These are phyloP conservation scores for Lasioglossum baleicum DNA, from an alignment of 1,140 invertebrate genomes.

Conservation along the genomic window DNA sequence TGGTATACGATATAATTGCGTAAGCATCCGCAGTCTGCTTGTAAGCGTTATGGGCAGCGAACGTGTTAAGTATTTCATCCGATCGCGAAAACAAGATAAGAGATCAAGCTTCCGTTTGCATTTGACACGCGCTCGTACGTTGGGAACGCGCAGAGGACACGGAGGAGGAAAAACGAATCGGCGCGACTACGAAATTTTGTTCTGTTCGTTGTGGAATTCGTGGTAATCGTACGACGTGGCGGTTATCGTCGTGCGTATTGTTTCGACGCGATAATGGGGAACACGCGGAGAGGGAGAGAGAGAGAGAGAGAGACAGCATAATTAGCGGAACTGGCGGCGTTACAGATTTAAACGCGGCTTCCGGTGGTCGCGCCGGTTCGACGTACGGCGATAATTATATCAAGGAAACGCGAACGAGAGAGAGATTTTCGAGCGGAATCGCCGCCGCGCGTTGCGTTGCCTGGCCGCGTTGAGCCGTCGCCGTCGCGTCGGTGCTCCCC, in stretches of 20 bases:
- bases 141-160: too few relatives aligned
- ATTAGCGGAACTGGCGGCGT: constrained; percentile 28
- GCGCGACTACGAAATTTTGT: too few relatives aligned
- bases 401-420: constrained; percentile 35
- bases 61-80: too few relatives aligned
- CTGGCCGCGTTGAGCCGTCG: too few relatives aligned
- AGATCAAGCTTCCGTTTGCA: too few relatives aligned
- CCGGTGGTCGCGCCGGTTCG: constrained; percentile 28
- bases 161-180: too few relatives aligned
- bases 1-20: too few relatives aligned
- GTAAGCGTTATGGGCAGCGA: too few relatives aligned
- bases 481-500: constrained; percentile 19
- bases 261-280: constrained; percentile 6
- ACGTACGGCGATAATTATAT: constrained; percentile 38
- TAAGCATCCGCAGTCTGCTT: too few relatives aligned
- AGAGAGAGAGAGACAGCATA: neutral
- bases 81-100: too few relatives aligned
- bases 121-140: too few relatives aligned
- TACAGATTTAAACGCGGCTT: constrained; percentile 43
- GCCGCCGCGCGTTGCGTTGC: neutral
- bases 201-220: too few relatives aligned
- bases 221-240: neutral
- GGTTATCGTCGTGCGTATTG: neutral
- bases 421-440: constrained; percentile 33
- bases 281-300: neutral